phyloP scores from a whole-genome alignment of 2,113 vertebrate species.

The Edolisoma coerulescens region DNA sequence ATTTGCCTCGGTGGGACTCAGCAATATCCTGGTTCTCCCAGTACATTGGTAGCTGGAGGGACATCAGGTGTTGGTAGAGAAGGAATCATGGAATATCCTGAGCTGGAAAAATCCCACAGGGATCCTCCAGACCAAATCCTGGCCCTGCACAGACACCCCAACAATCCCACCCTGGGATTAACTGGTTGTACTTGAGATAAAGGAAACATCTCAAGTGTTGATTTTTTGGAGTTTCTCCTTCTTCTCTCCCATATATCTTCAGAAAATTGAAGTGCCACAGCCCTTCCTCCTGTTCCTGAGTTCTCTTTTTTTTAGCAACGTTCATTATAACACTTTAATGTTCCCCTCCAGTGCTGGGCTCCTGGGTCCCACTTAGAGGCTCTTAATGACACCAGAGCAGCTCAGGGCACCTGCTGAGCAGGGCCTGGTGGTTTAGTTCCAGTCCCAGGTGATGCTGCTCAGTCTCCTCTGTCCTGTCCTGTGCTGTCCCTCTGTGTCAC shows the following conservation, averaged over 20 bases:
- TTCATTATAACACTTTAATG: not conserved
- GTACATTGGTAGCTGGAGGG: not conserved
- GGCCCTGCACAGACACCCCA: not conserved
- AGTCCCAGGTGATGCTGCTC: not conserved
- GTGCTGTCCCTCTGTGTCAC: not conserved
- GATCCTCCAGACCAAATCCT: not conserved
- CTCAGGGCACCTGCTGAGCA: not conserved
- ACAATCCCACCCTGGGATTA: not conserved
- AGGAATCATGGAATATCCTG: not conserved
- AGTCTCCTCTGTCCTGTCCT: not conserved
- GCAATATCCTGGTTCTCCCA: fast-evolving
- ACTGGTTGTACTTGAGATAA: not conserved
- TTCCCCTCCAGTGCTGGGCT: not conserved
- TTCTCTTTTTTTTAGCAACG: not conserved
- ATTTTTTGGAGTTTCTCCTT: not conserved
- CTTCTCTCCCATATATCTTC: not conserved
- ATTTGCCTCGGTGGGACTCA: not conserved
- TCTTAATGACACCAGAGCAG: not conserved
- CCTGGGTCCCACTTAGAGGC: not conserved
- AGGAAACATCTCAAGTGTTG: not conserved
- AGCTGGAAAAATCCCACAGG: not conserved
- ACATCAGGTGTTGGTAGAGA: not conserved
- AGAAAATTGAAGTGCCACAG: not conserved
- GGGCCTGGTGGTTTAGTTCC: fast-evolving
- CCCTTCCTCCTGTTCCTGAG: not conserved